These are phyloP conservation scores for Crenuchus spilurus DNA, from an alignment of 2,797 vertebrate genomes.

Conservation along the genomic window DNA sequence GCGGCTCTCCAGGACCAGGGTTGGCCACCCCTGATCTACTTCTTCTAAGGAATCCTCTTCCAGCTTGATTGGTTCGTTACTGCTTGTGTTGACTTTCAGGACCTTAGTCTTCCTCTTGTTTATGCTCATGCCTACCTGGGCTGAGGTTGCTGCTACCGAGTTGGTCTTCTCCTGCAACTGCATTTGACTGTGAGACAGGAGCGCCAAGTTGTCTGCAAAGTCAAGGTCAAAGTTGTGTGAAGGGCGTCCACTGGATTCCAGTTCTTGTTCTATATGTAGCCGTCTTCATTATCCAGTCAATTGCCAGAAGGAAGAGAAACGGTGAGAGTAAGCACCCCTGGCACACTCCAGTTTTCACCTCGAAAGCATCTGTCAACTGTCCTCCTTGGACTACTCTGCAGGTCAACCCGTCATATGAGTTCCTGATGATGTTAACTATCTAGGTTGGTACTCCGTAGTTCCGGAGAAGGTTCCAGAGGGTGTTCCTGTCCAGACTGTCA, in stretches of 20 bases:
- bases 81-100: not conserved
- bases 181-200: conserved; percentile 27
- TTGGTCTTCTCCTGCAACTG: conserved; percentile 35
- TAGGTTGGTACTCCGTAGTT: no score
- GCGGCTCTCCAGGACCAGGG: no score
- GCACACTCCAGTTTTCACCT: conserved; percentile 22
- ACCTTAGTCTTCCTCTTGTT: conserved; percentile 14
- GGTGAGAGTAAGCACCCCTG: no score
- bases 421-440: not conserved
- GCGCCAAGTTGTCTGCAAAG: conserved; percentile 29
- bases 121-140: conserved; percentile 3
- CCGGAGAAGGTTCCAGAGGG: no score
- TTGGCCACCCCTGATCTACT: no score
- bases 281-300: conserved; percentile 31
- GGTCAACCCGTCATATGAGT: not conserved
- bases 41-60: not conserved
- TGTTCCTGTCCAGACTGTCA: no score
- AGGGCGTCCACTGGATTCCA: conserved; percentile 29
- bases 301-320: conserved; percentile 20
- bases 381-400: conserved; percentile 8
- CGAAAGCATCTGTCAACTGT: conserved; percentile 4
- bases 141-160: not conserved
- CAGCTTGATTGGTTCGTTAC: not conserved
- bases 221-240: conserved; percentile 35
- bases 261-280: conserved; percentile 1